Base-by-base conservation (phyloP, 2,888 invertebrate species). In the Pollenia labialis region DNA sequence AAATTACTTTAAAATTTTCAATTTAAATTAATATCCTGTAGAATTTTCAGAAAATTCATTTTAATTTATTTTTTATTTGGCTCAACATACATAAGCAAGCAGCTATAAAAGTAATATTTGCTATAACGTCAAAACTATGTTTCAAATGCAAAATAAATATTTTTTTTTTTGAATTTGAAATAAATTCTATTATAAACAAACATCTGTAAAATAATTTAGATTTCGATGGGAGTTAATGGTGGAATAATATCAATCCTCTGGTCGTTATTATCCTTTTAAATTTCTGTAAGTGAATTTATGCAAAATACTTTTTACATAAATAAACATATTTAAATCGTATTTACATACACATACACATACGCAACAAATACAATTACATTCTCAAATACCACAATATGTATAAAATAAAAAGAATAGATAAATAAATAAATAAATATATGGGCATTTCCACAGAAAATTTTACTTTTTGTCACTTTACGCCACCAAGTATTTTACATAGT, bases 301-400 rank as follows among this genome's bases (percentile, higher is more conserved):
- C n/a, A 80, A 16, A 80, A 71, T 69, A 80, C 60, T 42, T 71
- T 71, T 58, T 46, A 72, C 58, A 23, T 58, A 58, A 58, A 80
- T 60, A 71, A 68, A 79, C 58, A 79, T 60, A 79, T 69, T 69
- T 60, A 58, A 68, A 79, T 32, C 3, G 50, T 69, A 79, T 42
- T 64, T 56, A 69, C 12, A 58, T 23, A 69, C 16, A 69, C 12
- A 58, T 23, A 69, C 16, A 52, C 4, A 58, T 44, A 42, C 40
- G 16, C 52, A 54, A 56, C 23, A 76, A 16, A 64, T 32, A 32
- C 32, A 32, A 6, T 32, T 6, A 75, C 60, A 75, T 42, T 32
- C 44, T 18, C 42, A 69, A 71, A 68, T 58, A 48, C 68, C 68
- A 79, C 58, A 79, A 64, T 23, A 58, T n/a, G n/a, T n/a, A n/a